These are phyloP conservation scores for Rhynchotus rufescens DNA, from an alignment of 2,797 vertebrate genomes.

Conservation along the genomic window DNA sequence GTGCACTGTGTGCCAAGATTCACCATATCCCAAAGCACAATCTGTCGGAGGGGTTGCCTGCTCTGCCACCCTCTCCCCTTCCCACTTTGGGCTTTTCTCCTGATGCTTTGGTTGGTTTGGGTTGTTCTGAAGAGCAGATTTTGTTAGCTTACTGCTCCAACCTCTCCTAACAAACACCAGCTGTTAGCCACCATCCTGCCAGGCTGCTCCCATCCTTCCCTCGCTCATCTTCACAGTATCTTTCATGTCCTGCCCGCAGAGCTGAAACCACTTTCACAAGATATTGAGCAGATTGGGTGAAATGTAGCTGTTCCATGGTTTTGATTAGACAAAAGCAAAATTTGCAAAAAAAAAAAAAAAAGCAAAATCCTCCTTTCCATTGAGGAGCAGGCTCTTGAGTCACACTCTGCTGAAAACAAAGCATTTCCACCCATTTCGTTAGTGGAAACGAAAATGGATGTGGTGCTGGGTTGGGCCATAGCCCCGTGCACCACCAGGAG, in stretches of 20 bases:
- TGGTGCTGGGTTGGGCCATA: background rate
- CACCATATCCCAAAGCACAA: slow-evolving; percentile 3
- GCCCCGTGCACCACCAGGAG: background rate
- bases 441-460: background rate
- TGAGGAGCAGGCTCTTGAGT: background rate
- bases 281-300: background rate
- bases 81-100: background rate
- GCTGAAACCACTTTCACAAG: background rate
- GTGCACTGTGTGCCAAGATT: background rate
- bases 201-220: background rate
- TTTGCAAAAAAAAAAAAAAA: too few species aligned
- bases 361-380: background rate
- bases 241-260: slow-evolving; percentile 3
- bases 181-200: slow-evolving; percentile 16
- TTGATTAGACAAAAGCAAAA: background rate
- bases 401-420: background rate
- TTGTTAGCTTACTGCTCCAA: slow-evolving; percentile 16
- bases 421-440: background rate
- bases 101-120: background rate
- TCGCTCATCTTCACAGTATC: background rate
- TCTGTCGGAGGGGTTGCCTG: background rate
- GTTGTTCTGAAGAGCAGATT: slow-evolving; percentile 31
- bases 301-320: background rate
- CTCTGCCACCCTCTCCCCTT: background rate
- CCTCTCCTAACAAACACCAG: slow-evolving; percentile 33